Percentiles rank a stretch among this genome's conserved stretches.
phyloP scores from a whole-genome alignment of 2,888 invertebrate species.

The Vandiemenella viatica region DNA sequence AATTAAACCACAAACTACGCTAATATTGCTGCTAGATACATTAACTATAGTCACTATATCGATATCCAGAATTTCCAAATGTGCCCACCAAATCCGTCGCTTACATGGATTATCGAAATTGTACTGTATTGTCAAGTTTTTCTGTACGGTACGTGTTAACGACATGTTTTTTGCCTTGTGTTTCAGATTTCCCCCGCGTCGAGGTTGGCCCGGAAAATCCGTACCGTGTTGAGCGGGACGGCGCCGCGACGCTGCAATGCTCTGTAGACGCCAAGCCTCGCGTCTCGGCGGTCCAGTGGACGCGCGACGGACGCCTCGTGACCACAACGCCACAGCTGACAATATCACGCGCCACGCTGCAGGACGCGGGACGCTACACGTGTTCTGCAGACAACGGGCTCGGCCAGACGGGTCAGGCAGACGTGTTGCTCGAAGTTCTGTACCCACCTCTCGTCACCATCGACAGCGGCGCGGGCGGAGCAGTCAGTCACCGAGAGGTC shows the following conservation, averaged over 20 bases:
- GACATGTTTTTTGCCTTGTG: constrained; percentile 17
- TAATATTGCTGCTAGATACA: no score
- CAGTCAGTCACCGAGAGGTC: constrained; percentile 47
- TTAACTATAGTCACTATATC: no score
- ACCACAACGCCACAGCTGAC: constrained; percentile 64
- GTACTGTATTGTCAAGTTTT: no score
- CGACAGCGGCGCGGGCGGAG: constrained; percentile 43
- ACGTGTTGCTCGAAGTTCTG: constrained; percentile 66
- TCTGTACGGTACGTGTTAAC: no score
- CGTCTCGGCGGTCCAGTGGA: constrained; percentile 74
- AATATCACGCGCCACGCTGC: constrained; percentile 59
- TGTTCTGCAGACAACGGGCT: constrained; percentile 79
- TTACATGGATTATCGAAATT: no score
- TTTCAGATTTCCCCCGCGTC: constrained; percentile 78
- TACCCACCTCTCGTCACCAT: constrained; percentile 71
- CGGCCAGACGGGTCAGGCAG: constrained; percentile 63
- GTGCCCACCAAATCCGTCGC: no score
- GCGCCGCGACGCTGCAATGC: constrained; percentile 71
- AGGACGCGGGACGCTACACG: constrained; percentile 76
- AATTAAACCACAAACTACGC: no score
- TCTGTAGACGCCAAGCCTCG: constrained; percentile 81
- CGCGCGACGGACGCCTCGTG: constrained; percentile 68
- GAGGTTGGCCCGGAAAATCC: constrained; percentile 85
- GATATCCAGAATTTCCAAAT: no score
- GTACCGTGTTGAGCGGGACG: constrained; percentile 73